phyloP scores from a whole-genome alignment of 2,888 invertebrate species.

The Sepioteuthis lessoniana region DNA sequence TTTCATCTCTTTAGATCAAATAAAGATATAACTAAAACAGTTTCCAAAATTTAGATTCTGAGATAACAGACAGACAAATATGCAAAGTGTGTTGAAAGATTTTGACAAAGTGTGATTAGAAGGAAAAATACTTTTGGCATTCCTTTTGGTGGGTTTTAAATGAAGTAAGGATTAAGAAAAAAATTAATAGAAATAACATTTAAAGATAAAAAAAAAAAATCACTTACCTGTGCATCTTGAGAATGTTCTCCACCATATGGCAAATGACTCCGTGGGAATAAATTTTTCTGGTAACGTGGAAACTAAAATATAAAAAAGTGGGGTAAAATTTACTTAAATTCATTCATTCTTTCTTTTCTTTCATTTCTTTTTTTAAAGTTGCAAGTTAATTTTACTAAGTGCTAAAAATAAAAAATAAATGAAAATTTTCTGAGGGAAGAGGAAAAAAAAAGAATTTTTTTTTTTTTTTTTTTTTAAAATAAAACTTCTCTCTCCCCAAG shows the following conservation, averaged over 20 bases:
- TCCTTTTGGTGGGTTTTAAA: not conserved
- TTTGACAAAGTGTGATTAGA: not conserved
- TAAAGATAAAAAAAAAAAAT: not conserved
- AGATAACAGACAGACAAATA: not conserved
- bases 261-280: conserved; percentile 13
- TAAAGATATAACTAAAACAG: not conserved
- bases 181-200: not conserved
- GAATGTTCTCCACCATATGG: conserved; percentile 33
- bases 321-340: not conserved
- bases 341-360: not conserved
- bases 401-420: not conserved
- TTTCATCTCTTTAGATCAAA: not conserved
- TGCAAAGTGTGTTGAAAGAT: not conserved
- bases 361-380: not conserved
- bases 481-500: not conserved
- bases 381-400: not conserved
- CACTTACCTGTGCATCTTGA: conserved; percentile 11
- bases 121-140: too few relatives aligned
- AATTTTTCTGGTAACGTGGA: conserved; percentile 11
- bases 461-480: not conserved
- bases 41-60: not conserved
- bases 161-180: not conserved
- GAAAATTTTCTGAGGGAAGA: too few relatives aligned
- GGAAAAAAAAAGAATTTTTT: not conserved
- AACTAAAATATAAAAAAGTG: not conserved